Evolutionary conservation across 92 coral and sea anemone genomes (phyloP).

Genomic region (Palythoa grandis): DNA sequence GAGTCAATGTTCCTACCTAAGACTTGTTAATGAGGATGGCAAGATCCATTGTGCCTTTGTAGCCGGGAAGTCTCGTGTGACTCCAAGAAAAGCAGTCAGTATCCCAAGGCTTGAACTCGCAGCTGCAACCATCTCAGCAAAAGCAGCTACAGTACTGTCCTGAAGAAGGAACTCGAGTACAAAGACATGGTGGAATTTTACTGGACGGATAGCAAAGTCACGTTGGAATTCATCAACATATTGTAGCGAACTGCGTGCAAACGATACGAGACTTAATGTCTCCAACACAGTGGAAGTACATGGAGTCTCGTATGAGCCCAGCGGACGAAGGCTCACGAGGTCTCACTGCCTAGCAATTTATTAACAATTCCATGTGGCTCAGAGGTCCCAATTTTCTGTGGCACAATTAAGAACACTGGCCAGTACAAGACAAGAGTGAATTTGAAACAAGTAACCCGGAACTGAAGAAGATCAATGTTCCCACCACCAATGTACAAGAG

Average conservation of each 20-base stretch:
- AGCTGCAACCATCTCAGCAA: constrained; percentile 61
- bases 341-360: constrained; percentile 58
- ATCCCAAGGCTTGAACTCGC: constrained; percentile 67
- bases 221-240: constrained; percentile 54
- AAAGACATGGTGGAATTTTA: constrained; percentile 52
- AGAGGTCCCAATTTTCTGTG: constrained; percentile 58
- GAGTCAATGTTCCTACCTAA: constrained; percentile 65
- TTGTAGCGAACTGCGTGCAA: constrained; percentile 56
- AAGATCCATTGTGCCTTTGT: constrained; percentile 56
- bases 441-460: constrained; percentile 59
- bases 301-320: constrained; percentile 44
- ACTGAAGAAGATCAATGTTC: constrained; percentile 54
- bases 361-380: constrained; percentile 66
- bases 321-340: constrained; percentile 73
- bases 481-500: constrained; percentile 50
- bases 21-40: constrained; percentile 59
- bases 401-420: constrained; percentile 56
- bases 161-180: constrained; percentile 64
- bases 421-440: constrained; percentile 42
- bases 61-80: constrained; percentile 60
- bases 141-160: constrained; percentile 50
- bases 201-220: constrained; percentile 71
- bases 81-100: constrained; percentile 63
- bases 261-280: constrained; percentile 42
- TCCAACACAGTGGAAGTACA: constrained; percentile 65